A percentile compares a stretch with the other conserved stretches of the same genome.
Evolutionary conservation across 2,888 invertebrate genomes (phyloP).

Genomic region (Pachymerium ferrugineum): DNA sequence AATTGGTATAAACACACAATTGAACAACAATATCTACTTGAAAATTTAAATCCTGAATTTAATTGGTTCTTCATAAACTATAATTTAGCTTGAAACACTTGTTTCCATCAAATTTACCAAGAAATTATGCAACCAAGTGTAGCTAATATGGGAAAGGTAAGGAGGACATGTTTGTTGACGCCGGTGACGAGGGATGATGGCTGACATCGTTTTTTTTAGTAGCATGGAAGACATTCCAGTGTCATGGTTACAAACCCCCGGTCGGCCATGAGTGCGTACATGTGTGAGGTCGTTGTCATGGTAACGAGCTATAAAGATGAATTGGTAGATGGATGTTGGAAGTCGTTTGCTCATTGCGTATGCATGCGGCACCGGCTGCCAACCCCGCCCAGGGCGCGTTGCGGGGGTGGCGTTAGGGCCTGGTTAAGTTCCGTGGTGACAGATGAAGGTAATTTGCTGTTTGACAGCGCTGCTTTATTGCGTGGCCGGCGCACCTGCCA

Average conservation of each 20-base stretch:
- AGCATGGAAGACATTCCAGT: background rate
- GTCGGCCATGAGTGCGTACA: background rate
- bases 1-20: too few relatives aligned
- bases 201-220: too few relatives aligned
- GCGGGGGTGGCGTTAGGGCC: conserved; percentile 29
- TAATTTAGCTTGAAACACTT: too few relatives aligned
- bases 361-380: background rate
- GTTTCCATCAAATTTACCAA: too few relatives aligned
- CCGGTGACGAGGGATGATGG: background rate
- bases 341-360: conserved; percentile 25
- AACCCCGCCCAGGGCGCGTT: background rate
- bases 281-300: conserved; percentile 29
- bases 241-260: background rate
- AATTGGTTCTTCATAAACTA: too few relatives aligned
- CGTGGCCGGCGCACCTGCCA: conserved; percentile 31
- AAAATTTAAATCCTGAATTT: too few relatives aligned
- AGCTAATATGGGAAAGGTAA: too few relatives aligned
- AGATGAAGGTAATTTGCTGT: conserved; percentile 34
- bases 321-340: conserved; percentile 28
- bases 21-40: too few relatives aligned
- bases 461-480: conserved; percentile 32
- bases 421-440: conserved; percentile 32
- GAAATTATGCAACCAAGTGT: too few relatives aligned
- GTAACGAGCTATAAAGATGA: conserved; percentile 27
- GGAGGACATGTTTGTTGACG: too few relatives aligned